Base-by-base conservation (phyloP, 2,888 invertebrate species). In the Neoascia interrupta region DNA sequence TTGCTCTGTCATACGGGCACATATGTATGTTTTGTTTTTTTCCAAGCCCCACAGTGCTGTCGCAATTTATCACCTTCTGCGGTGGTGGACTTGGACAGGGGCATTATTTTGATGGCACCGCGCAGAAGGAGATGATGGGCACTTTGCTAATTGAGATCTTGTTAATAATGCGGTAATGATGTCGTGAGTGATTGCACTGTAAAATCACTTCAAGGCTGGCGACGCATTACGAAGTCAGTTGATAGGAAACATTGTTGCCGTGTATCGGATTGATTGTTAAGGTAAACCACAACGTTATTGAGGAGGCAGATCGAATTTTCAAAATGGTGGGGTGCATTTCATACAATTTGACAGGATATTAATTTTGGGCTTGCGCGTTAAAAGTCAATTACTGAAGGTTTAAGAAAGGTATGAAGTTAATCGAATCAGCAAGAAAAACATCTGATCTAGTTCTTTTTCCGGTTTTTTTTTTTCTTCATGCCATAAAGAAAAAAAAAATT, bases 31-130 rank as follows among this genome's bases (percentile, higher is more conserved):
- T 58, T 47, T 26, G 31, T 37, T 63, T 51, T 75, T 72, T 74
- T 54, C 47, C 51, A 53, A 43, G 26, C 26, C 28, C 31, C 11
- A 15, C 39, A 31, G 41, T 31, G 72, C 66, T 81, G 81, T 81
- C 81, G 81, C 81, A 82, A 82, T 82, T 82, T 82, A 82, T 82
- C 82, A 81, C 72, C 80, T 64, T 80, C 74, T 75, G 66, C 75
- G 51, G 51, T 43, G 54, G 53, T 63, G 26, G 56, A 45, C 45
- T 39, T n/a, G 39, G 34, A 45, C 63, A 49, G 54, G 54, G 36
- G 49, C 47, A n/a, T 16, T 49, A 60, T 66, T 79, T 64, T 72
- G 79, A 79, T 66, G 69, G 69, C 61, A 75, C 81, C 79, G 70
- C n/a, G n/a, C 80, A 74, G 76, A 53, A 75, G 81, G 74, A 81